Conservation (phyloP, 2,113 vertebrate genomes). For the Cyphomyrus plagiostoma region DNA sequence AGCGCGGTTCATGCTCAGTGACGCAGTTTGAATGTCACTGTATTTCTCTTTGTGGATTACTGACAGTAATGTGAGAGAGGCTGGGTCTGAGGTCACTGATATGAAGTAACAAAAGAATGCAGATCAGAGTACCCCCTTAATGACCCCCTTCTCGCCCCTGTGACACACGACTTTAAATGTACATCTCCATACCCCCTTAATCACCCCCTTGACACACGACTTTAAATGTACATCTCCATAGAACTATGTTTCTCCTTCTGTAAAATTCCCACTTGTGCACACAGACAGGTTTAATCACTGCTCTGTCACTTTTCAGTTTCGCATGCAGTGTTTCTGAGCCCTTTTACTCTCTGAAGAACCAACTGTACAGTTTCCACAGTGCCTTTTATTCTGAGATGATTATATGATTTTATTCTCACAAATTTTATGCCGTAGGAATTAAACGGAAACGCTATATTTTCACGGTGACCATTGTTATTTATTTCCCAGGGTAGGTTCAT, state of each 20-base stretch:
- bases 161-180: neutral
- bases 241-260: neutral
- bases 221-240: neutral
- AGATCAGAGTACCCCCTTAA: neutral
- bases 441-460: conserved; percentile 22
- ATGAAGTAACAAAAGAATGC: neutral
- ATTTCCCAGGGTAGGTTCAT: neutral
- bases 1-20: no score
- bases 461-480: neutral
- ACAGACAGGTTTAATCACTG: neutral
- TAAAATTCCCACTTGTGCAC: neutral
- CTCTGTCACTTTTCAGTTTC: neutral
- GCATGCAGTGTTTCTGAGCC: neutral
- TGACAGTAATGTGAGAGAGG: neutral
- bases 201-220: neutral
- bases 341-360: neutral
- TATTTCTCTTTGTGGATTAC: neutral
- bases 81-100: neutral
- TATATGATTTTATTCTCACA: conserved; percentile 32
- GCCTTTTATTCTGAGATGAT: neutral
- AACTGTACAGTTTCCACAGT: conserved; percentile 16
- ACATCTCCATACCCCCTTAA: neutral
- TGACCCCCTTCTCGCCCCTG: neutral
- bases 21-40: neutral
- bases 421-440: conserved; percentile 30